Evolutionary conservation across 2,113 vertebrate genomes (phyloP).

Genomic region (Callorhinus ursinus): DNA sequence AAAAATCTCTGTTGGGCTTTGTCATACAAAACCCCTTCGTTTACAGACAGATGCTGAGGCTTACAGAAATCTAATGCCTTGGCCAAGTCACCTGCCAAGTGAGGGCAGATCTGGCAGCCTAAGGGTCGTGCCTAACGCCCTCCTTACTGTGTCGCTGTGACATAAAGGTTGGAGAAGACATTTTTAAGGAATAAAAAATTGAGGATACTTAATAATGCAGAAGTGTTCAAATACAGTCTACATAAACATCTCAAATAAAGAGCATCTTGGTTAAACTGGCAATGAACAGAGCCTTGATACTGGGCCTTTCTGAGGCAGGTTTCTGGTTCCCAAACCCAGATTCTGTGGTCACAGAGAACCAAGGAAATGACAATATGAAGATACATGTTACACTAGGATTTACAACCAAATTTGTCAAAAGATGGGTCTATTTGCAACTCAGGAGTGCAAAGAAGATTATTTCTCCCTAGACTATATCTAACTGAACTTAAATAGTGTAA

Average conservation of each 20-base stretch:
- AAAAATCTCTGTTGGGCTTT: background rate
- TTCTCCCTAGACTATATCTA: background rate
- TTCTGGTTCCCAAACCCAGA: background rate
- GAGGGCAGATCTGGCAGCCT: background rate
- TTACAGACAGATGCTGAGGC: background rate
- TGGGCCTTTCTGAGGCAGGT: background rate
- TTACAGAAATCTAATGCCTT: background rate
- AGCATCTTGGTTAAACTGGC: background rate
- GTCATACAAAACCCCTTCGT: background rate
- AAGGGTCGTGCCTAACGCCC: no score
- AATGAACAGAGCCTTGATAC: background rate
- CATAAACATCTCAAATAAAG: background rate
- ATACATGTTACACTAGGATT: background rate
- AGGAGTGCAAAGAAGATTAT: background rate
- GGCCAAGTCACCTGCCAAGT: background rate
- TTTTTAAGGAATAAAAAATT: background rate
- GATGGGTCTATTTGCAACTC: background rate
- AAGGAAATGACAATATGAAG: background rate
- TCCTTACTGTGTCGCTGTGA: background rate
- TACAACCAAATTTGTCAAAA: background rate
- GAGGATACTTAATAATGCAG: background rate
- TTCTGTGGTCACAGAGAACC: background rate
- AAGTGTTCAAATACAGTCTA: background rate
- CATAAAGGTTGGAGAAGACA: background rate
- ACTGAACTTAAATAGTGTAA: background rate